Conservation (phyloP, 2,888 invertebrate species). For the Malthinus seriepunctatus region DNA sequence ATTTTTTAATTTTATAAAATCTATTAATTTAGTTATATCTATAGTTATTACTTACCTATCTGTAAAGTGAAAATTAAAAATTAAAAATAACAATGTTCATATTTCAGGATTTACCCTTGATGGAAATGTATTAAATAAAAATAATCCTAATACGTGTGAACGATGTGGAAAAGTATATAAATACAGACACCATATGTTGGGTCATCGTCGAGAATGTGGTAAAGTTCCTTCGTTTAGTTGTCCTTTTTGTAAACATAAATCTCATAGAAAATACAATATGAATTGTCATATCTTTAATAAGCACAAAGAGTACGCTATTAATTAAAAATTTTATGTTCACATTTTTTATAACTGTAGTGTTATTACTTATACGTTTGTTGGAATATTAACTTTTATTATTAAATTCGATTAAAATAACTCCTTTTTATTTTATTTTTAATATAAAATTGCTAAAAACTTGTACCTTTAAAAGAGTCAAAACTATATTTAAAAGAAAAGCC, state of each 20-base stretch:
- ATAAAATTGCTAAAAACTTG: too few relatives aligned
- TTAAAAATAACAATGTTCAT: not conserved
- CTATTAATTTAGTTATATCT: not conserved
- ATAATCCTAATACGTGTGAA: constrained; percentile 10
- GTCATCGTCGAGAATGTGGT: constrained; percentile 49
- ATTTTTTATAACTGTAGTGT: not conserved
- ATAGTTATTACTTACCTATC: not conserved
- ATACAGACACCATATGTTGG: constrained; percentile 58
- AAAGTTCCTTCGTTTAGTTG: constrained; percentile 7
- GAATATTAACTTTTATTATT: too few relatives aligned
- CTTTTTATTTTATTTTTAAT: too few relatives aligned
- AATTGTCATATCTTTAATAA: constrained; percentile 15
- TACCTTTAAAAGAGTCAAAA: too few relatives aligned
- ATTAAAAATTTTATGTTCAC: not conserved
- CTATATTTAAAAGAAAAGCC: too few relatives aligned
- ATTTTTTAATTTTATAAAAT: too few relatives aligned
- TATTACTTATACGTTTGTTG: not conserved
- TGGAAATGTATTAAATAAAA: not conserved
- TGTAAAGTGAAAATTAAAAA: not conserved
- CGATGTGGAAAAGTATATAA: constrained; percentile 60
- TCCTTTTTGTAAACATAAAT: constrained; percentile 14
- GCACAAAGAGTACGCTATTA: constrained; percentile 5
- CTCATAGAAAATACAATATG: constrained; percentile 16
- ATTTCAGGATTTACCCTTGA: not conserved
- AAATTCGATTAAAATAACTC: too few relatives aligned